Evolutionary conservation across 2,113 vertebrate genomes (phyloP).

Genomic region (Corydoras maculifer): DNA sequence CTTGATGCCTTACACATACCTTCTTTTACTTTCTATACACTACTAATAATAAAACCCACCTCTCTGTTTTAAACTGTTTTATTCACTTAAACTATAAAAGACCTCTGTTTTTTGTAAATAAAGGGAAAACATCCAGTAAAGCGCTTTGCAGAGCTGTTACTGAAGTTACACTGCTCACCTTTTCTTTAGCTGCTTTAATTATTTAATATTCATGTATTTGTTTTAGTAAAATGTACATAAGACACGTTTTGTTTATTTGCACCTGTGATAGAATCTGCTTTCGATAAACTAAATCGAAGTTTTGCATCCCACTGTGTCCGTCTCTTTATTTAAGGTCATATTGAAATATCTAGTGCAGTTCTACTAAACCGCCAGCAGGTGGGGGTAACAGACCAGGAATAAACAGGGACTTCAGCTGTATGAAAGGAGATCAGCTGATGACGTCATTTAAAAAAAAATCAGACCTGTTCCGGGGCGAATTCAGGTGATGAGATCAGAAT

Average conservation of each 20-base stretch:
- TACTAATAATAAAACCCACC: conserved; percentile 13
- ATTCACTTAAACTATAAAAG: conserved; percentile 4
- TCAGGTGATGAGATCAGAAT: too few relatives aligned
- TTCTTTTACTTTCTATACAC: conserved; percentile 14
- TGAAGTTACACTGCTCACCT: conserved; percentile 63
- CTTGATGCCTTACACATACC: neutral
- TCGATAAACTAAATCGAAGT: conserved; percentile 63
- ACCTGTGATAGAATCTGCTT: conserved; percentile 81
- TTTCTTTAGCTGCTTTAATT: conserved; percentile 64
- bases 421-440: too few relatives aligned
- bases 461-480: too few relatives aligned
- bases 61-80: neutral
- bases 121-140: conserved; percentile 30
- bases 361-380: conserved; percentile 3
- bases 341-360: neutral
- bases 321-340: neutral
- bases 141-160: conserved; percentile 27
- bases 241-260: conserved; percentile 76
- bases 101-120: neutral
- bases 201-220: conserved; percentile 70
- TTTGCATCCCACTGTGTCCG: conserved; percentile 20
- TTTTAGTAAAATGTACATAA: conserved; percentile 84
- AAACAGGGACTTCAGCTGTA: neutral
- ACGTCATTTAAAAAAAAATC: too few relatives aligned
- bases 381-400: neutral